phyloP scores from a whole-genome alignment of 2,113 vertebrate species.

The Paramisgurnus dabryanus region DNA sequence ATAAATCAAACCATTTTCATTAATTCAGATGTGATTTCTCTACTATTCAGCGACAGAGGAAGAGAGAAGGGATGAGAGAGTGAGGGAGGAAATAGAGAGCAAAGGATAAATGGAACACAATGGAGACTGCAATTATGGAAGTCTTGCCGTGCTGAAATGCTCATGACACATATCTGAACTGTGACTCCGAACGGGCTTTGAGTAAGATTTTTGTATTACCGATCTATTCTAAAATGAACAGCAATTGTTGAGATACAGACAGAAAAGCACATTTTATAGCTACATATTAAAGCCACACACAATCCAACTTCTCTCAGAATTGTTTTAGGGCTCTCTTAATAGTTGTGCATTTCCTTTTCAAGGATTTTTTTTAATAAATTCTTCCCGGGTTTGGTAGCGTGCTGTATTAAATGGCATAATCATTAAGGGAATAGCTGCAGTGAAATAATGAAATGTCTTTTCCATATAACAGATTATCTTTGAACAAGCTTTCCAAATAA shows the following conservation, averaged over 20 bases:
- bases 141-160: not conserved
- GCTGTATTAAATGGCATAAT: conserved; percentile 16
- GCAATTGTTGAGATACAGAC: not conserved
- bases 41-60: not conserved
- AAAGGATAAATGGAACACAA: conserved; percentile 29
- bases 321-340: conserved; percentile 16
- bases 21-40: conserved; percentile 29
- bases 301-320: not conserved
- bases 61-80: conserved; percentile 1
- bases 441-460: conserved; percentile 20
- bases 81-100: not conserved
- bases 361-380: conserved; percentile 9
- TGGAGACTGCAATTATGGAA: conserved; percentile 9
- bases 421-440: conserved; percentile 32
- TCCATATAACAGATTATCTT: conserved; percentile 14
- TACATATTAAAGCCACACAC: not conserved
- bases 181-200: not conserved
- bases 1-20: conserved; percentile 41
- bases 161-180: not conserved
- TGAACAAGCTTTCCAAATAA: conserved; percentile 36
- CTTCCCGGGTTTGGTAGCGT: not conserved
- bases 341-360: not conserved
- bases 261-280: not conserved
- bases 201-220: not conserved
- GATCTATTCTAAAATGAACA: not conserved